Conservation (phyloP, 2,113 vertebrate genomes). For the Myxocyprinus asiaticus region DNA sequence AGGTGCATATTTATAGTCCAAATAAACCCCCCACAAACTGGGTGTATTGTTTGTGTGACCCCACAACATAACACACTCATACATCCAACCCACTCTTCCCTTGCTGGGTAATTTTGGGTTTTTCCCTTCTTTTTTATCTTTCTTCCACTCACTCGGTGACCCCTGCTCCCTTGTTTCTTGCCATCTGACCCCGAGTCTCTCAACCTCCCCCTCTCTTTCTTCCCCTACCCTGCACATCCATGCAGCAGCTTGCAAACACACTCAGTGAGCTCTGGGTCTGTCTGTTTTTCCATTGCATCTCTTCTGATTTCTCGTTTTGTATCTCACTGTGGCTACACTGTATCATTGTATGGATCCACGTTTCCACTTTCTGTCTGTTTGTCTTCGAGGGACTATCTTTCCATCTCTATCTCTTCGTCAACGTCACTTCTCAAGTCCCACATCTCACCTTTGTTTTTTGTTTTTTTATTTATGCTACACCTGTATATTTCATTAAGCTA, state of each 20-base stretch:
- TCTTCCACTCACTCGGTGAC: slow-evolving; percentile 75
- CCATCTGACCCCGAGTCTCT: slow-evolving; percentile 72
- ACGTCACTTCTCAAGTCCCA: neutral
- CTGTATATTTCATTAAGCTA: slow-evolving; percentile 18
- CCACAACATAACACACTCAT: slow-evolving; percentile 52
- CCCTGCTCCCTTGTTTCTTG: slow-evolving; percentile 78
- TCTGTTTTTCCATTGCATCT: slow-evolving; percentile 32
- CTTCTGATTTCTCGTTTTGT: slow-evolving; percentile 54
- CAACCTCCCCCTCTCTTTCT: slow-evolving; percentile 64
- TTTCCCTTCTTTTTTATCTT: slow-evolving; percentile 73
- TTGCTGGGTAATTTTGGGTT: slow-evolving; percentile 67
- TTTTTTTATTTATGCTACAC: slow-evolving; percentile 31
- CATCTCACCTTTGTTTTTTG: slow-evolving; percentile 7
- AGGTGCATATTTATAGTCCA: slow-evolving; percentile 57
- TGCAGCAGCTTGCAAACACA: slow-evolving; percentile 60
- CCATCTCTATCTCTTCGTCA: slow-evolving; percentile 31
- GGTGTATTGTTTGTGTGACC: slow-evolving; percentile 62
- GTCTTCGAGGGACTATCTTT: slow-evolving; percentile 41
- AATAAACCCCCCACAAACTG: slow-evolving; percentile 61
- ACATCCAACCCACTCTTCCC: slow-evolving; percentile 56
- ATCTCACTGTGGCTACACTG: slow-evolving; percentile 36
- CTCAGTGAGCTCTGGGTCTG: slow-evolving; percentile 48
- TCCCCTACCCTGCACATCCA: slow-evolving; percentile 63
- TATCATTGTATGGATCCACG: slow-evolving; percentile 45
- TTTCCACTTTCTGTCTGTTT: slow-evolving; percentile 46